Percentiles rank a stretch among this genome's conserved stretches.
Evolutionary conservation across 2,888 invertebrate species (phyloP).

Genomic region (Auanema freiburgensis): DNA sequence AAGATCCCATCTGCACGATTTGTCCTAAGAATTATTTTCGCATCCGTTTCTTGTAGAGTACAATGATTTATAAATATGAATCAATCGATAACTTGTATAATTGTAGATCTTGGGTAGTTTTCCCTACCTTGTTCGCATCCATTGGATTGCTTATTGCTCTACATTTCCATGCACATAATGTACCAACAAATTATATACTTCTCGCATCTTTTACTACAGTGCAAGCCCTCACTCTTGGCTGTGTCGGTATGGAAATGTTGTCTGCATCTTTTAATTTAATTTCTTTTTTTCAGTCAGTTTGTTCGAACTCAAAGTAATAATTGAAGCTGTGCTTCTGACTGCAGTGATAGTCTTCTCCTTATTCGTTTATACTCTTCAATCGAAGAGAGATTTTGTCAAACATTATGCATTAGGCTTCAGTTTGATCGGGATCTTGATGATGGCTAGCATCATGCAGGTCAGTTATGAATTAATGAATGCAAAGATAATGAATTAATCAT

Average conservation of each 20-base stretch:
- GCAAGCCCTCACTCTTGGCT: slow-evolving; percentile 79
- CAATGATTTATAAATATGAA: not conserved
- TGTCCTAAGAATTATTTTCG: too few relatives aligned
- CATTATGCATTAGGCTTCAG: slow-evolving; percentile 70
- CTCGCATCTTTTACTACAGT: slow-evolving; percentile 77
- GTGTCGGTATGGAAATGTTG: slow-evolving; percentile 68
- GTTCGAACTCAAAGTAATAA: slow-evolving; percentile 77
- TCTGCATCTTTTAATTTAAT: not conserved
- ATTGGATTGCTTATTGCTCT: slow-evolving; percentile 75
- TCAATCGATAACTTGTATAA: not conserved
- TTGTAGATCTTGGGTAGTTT: slow-evolving; percentile 67
- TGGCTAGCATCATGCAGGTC: slow-evolving; percentile 75
- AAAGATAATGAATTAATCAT: slow-evolving; percentile 17
- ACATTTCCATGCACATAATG: slow-evolving; percentile 77
- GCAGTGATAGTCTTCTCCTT: slow-evolving; percentile 69
- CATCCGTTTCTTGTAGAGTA: too few relatives aligned
- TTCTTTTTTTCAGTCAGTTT: slow-evolving; percentile 71
- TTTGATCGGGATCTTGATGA: slow-evolving; percentile 70
- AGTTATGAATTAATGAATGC: not conserved
- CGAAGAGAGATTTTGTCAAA: slow-evolving; percentile 81
- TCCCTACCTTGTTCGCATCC: slow-evolving; percentile 68
- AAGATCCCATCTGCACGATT: too few relatives aligned
- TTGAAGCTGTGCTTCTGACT: slow-evolving; percentile 80
- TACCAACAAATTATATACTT: slow-evolving; percentile 80
- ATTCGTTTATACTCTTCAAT: slow-evolving; percentile 82